These are phyloP conservation scores for Echinops telfairi DNA, from an alignment of 2,113 vertebrate genomes.

Conservation along the genomic window DNA sequence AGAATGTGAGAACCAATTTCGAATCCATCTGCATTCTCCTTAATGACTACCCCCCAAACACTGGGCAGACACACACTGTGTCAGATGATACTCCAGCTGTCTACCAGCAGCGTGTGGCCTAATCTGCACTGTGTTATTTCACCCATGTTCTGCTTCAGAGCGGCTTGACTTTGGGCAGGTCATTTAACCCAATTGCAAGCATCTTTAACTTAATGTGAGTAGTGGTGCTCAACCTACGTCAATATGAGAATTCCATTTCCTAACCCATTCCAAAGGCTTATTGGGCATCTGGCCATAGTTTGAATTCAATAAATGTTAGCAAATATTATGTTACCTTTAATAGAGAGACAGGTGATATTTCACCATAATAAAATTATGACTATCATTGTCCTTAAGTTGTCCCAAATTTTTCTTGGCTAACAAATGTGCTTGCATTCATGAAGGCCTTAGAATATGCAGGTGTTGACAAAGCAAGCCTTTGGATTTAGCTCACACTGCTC, in stretches of 20 bases:
- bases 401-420: not conserved
- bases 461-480: not conserved
- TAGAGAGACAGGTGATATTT: conserved; percentile 22
- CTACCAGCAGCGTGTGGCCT: accelerated
- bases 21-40: not conserved
- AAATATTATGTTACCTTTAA: conserved; percentile 21
- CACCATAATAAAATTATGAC: not conserved
- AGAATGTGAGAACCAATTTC: not conserved
- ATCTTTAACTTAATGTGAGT: not conserved
- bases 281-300: not conserved
- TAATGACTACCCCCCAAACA: not conserved
- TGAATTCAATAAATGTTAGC: not conserved
- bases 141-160: not conserved
- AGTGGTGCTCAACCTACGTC: not conserved
- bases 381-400: not conserved
- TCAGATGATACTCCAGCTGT: not conserved
- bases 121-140: not conserved
- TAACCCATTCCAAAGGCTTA: not conserved
- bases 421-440: not conserved
- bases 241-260: conserved; percentile 12
- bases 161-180: not conserved
- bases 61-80: not conserved
- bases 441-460: not conserved
- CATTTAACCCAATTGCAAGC: not conserved
- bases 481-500: not conserved